Percentiles rank a stretch among this genome's conserved stretches.
Conservation (phyloP, 2,113 vertebrate genomes). For the Chlamydotis undulata region DNA sequence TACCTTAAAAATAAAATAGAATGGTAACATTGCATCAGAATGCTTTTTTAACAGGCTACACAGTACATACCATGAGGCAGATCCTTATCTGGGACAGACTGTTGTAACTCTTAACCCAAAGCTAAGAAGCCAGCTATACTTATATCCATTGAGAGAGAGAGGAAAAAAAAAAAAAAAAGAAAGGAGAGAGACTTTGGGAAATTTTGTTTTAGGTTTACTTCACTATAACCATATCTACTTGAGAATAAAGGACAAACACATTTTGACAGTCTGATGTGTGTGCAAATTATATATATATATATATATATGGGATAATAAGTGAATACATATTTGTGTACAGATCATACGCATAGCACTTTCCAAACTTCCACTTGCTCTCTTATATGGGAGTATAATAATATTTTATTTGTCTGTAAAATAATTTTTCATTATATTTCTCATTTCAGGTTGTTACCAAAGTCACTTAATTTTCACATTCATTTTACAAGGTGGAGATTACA, state of each 20-base stretch:
- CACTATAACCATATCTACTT: not conserved
- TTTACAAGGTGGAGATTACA: slow-evolving; percentile 4
- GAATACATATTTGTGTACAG: rapidly evolving
- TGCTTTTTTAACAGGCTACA: not conserved
- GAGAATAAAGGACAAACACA: not conserved
- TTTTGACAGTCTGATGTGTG: not conserved
- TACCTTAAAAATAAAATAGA: not conserved
- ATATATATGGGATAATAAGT: not conserved
- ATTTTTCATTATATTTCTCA: not conserved
- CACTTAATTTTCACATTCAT: slow-evolving; percentile 19
- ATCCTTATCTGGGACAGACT: not conserved
- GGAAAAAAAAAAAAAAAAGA: not conserved
- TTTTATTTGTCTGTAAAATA: too few species aligned
- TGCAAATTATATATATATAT: not conserved
- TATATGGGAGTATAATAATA: not conserved
- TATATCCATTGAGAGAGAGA: rapidly evolving
- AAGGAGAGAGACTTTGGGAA: rapidly evolving
- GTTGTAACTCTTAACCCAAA: not conserved
- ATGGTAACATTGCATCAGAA: not conserved
- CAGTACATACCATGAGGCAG: not conserved
- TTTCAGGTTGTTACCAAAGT: not conserved
- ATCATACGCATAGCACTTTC: not conserved
- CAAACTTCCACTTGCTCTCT: not conserved
- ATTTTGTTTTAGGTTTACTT: not conserved
- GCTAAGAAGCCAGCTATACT: not conserved